phyloP scores from a whole-genome alignment of 2,888 invertebrate genomes.

The Petrophora chlorosata region DNA sequence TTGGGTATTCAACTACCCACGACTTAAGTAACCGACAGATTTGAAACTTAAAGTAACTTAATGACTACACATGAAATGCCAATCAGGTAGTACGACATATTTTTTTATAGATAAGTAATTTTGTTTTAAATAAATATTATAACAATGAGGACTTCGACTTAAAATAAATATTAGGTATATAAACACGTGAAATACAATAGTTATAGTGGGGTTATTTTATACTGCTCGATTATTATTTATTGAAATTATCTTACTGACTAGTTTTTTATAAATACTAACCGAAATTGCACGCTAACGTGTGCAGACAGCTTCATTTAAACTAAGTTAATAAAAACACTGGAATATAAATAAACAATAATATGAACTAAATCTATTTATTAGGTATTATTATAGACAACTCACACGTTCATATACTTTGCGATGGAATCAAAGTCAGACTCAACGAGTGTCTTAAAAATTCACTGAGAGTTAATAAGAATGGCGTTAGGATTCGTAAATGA shows the following conservation, averaged over 20 bases:
- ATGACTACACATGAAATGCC: slow-evolving; percentile 70
- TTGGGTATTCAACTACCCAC: slow-evolving; percentile 39
- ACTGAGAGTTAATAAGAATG: too few relatives aligned
- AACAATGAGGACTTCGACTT: slow-evolving; percentile 33
- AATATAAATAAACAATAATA: slow-evolving; percentile 31
- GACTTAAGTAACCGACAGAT: slow-evolving; percentile 50
- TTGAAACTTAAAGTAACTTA: slow-evolving; percentile 58
- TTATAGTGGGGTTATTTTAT: slow-evolving; percentile 25
- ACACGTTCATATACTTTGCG: slow-evolving; percentile 4
- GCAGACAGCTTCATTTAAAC: slow-evolving; percentile 42
- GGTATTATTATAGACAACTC: slow-evolving; percentile 31
- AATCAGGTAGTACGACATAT: slow-evolving; percentile 75
- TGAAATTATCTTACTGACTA: slow-evolving; percentile 75
- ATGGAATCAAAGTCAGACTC: slow-evolving; percentile 17
- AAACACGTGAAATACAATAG: slow-evolving; percentile 23
- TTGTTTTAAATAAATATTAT: slow-evolving; percentile 48
- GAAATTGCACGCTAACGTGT: slow-evolving; percentile 28
- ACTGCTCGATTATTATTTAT: slow-evolving; percentile 31
- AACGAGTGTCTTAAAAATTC: slow-evolving; percentile 2
- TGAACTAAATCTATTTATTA: slow-evolving; percentile 26
- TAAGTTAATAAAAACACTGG: slow-evolving; percentile 30
- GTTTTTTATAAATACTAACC: slow-evolving; percentile 64
- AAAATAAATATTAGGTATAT: slow-evolving; percentile 35
- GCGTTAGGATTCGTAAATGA: background rate
- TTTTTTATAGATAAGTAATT: slow-evolving; percentile 34